Base-by-base conservation (phyloP, 2,888 invertebrate species). In the Melangyna quadrimaculata region DNA sequence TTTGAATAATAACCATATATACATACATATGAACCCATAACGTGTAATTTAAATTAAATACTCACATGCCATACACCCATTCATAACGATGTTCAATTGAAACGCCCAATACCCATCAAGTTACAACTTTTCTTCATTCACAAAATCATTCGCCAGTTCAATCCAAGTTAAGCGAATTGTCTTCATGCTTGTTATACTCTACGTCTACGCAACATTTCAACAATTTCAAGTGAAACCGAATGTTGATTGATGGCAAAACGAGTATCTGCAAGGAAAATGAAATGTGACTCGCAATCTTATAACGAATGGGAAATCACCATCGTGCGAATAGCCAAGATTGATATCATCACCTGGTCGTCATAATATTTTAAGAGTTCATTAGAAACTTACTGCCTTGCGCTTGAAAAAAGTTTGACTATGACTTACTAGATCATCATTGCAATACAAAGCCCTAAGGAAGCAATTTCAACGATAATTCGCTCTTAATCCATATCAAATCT, bases 71-170 rank as follows among this genome's bases (percentile, higher is more conserved):
- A 45, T 35, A 55, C 72, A 57, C 67, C 72, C 72, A 72, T 67
- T 67, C 37, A 6, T 29, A 22, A 35, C n/a, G n/a, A 37, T 59
- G 29, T 40, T 57, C 57, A 72, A 40, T 48, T 22, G 57, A 55
- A 65, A 67, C 73, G 72, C 72, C 72, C 45, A 45, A 9, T 43
- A 61, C 73, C 43, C 57, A 53, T 72, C 57, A 71, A 27, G n/a
- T 24, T n/a, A 12, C 55, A 2, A 6, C 19, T 48, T 65, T 27
- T n/a, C 40, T 48, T 43, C 55, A 57, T 32, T 24, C 32, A 63
- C 10, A 17, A 14, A 22, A 22, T 61, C 10, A 45, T 63, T 59
- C 51, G 4, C 32, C n/a, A 12, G 37, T 29, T 45, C 7, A 27
- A 14, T 57, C 35, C n/a, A 22, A 17, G 8, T 17, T 43, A 8